Evolutionary conservation across 2,888 invertebrate genomes (phyloP).

Genomic region (Stomorhina lunata): DNA sequence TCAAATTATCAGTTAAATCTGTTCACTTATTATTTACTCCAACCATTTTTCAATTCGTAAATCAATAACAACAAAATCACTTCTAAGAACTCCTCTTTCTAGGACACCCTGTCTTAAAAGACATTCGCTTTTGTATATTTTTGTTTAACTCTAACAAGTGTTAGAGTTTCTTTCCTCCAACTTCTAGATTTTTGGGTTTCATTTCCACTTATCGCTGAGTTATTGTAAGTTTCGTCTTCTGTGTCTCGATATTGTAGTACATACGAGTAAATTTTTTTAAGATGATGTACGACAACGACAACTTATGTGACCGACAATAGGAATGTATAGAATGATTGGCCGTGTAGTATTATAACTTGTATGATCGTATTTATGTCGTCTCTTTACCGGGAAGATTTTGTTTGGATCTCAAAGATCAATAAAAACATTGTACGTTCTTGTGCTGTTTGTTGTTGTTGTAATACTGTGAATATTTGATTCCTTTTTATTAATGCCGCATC

Average conservation of each 20-base stretch:
- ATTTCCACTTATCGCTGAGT: conserved; percentile 32
- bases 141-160: too few relatives aligned
- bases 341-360: background rate
- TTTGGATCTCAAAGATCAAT: conserved; percentile 49
- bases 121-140: background rate
- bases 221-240: conserved; percentile 19
- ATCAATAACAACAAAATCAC: too few relatives aligned
- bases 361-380: conserved; percentile 38
- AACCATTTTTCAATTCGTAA: too few relatives aligned
- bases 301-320: conserved; percentile 2
- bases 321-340: conserved; percentile 29
- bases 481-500: conserved; percentile 56
- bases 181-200: conserved; percentile 4
- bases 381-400: conserved; percentile 37
- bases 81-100: background rate
- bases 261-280: background rate
- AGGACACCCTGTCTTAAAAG: background rate
- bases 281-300: conserved; percentile 43
- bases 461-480: conserved; percentile 46
- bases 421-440: conserved; percentile 36
- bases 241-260: background rate
- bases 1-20: too few relatives aligned
- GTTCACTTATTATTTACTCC: too few relatives aligned
- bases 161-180: conserved; percentile 19
- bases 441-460: conserved; percentile 28